Evolutionary conservation across 1,140 invertebrate genomes (phyloP).

Genomic region (Pygmarrhopalites habei): DNA sequence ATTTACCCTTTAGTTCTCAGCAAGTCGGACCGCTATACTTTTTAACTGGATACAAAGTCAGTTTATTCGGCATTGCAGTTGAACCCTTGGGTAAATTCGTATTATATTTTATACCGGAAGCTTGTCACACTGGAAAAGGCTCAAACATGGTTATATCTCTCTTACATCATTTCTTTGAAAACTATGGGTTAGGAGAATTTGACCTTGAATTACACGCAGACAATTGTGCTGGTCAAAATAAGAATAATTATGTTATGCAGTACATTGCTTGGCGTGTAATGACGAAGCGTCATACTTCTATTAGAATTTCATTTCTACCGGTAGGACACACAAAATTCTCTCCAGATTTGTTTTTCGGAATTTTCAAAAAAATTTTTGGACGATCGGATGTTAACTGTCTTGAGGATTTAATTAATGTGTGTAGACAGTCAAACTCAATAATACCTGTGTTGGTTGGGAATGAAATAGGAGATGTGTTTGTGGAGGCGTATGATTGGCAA

Average conservation of each 20-base stretch:
- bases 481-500: too few relatives aligned
- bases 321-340: conserved; percentile 19
- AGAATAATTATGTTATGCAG: conserved; percentile 17
- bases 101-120: conserved; percentile 17
- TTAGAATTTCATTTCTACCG: conserved; percentile 6
- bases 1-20: conserved; percentile 3
- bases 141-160: conserved; percentile 13
- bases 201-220: conserved; percentile 1
- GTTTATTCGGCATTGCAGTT: conserved; percentile 9
- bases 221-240: conserved; percentile 19
- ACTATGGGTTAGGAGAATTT: conserved; percentile 6
- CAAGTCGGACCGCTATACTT: conserved; percentile 19
- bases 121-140: conserved; percentile 1
- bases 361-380: conserved; percentile 4
- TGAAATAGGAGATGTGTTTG: not conserved
- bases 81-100: conserved; percentile 16
- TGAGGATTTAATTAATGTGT: not conserved
- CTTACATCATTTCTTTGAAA: conserved; percentile 18
- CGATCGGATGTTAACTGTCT: not conserved
- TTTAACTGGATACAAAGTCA: conserved; percentile 5
- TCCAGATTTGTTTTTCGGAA: conserved; percentile 14
- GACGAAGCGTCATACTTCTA: not conserved
- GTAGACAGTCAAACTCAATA: not conserved
- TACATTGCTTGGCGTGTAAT: conserved; percentile 1
- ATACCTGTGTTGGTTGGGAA: not conserved